phyloP scores from a whole-genome alignment of 2,797 vertebrate genomes.

The Danio jaintianensis region DNA sequence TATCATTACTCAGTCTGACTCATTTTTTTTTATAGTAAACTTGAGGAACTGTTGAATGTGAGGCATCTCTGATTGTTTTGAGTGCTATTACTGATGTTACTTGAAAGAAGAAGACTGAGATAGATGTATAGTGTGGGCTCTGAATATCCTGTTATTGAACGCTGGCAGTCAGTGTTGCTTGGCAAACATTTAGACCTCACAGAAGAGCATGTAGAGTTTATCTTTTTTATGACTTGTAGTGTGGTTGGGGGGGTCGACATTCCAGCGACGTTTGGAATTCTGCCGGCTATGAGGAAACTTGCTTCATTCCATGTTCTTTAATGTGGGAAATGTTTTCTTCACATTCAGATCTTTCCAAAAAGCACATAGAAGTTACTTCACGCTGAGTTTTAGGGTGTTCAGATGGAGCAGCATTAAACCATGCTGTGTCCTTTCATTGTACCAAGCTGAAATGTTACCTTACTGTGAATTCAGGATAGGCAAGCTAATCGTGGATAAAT shows the following conservation, averaged over 20 bases:
- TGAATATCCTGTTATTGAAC: conserved; percentile 23
- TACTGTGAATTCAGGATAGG: conserved; percentile 26
- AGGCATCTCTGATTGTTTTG: conserved; percentile 12
- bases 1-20: conserved; percentile 18
- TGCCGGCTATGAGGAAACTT: conserved; percentile 45
- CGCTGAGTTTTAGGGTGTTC: background rate
- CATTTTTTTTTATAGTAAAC: background rate
- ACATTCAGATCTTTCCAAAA: background rate
- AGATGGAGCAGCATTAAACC: conserved; percentile 8
- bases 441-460: conserved; percentile 9
- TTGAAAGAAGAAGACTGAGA: conserved; percentile 24
- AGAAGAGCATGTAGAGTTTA: conserved; percentile 71
- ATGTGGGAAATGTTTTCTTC: conserved; percentile 19
- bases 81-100: conserved; percentile 8
- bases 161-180: conserved; percentile 15
- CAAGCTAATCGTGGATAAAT: background rate
- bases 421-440: conserved; percentile 18
- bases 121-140: conserved; percentile 21
- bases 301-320: conserved; percentile 22
- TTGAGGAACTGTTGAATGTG: background rate
- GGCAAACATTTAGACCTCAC: conserved; percentile 22
- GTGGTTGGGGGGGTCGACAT: conserved; percentile 64
- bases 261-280: conserved; percentile 18
- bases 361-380: conserved; percentile 1
- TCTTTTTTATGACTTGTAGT: conserved; percentile 72